These are phyloP conservation scores for Palloptera scutellata DNA, from an alignment of 2,888 invertebrate genomes.

Conservation along the genomic window DNA sequence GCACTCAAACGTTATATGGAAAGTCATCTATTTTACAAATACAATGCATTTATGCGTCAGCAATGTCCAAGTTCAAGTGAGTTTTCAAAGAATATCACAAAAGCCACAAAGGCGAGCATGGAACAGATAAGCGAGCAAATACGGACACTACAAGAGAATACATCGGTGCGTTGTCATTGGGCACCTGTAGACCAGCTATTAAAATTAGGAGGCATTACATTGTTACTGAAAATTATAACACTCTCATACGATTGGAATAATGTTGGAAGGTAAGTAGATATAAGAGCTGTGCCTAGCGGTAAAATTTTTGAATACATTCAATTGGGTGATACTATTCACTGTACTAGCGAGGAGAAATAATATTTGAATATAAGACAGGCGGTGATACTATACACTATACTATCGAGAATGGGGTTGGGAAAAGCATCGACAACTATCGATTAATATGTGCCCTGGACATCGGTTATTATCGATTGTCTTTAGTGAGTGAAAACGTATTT, in stretches of 20 bases:
- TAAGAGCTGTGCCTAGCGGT: no score
- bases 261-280: conserved; percentile 69
- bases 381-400: no score
- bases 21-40: conserved; percentile 83
- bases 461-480: no score
- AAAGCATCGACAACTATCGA: no score
- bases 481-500: no score
- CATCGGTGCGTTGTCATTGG: conserved; percentile 84
- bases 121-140: conserved; percentile 90
- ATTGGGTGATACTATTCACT: neutral
- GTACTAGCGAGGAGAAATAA: no score
- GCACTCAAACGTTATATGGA: conserved; percentile 91
- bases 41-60: conserved; percentile 74
- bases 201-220: conserved; percentile 81
- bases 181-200: conserved; percentile 87
- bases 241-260: conserved; percentile 90
- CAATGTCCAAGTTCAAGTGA: conserved; percentile 64
- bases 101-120: conserved; percentile 72
- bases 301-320: neutral
- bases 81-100: conserved; percentile 64
- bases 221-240: conserved; percentile 86
- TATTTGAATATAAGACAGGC: no score
- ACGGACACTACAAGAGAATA: conserved; percentile 78
- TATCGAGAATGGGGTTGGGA: no score
- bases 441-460: no score